A percentile compares a stretch with the other conserved stretches of the same genome.
Evolutionary conservation across 2,888 invertebrate species (phyloP).

Genomic region (Pinctada fucata): DNA sequence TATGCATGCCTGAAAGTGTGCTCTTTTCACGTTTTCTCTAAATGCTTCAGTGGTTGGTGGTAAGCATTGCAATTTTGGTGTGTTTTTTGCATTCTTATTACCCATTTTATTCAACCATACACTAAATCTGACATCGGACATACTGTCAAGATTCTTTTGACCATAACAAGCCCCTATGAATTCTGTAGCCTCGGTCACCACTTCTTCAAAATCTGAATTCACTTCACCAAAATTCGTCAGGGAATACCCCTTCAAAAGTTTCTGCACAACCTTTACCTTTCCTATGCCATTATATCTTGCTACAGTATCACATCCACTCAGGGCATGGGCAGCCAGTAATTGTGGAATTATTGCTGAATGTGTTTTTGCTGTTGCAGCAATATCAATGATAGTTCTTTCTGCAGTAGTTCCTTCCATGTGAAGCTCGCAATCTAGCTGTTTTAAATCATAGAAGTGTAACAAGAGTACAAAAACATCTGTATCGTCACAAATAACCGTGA

Average conservation of each 20-base stretch:
- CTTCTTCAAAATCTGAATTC: background rate
- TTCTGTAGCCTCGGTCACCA: conserved; percentile 5
- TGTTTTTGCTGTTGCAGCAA: conserved; percentile 14
- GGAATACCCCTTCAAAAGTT: background rate
- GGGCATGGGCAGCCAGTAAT: conserved; percentile 30
- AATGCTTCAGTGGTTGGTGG: too few species aligned
- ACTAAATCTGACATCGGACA: conserved; percentile 19
- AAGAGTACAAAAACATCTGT: conserved; percentile 34
- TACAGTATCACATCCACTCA: conserved; percentile 38
- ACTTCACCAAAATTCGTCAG: conserved; percentile 7
- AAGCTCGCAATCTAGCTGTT: conserved; percentile 7
- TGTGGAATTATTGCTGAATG: conserved; percentile 16
- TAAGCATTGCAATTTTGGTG: too few species aligned
- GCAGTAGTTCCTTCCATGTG: conserved; percentile 17
- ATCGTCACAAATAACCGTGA: conserved; percentile 34
- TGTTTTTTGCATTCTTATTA: too few species aligned
- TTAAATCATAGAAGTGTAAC: too few species aligned
- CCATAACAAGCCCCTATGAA: conserved; percentile 18
- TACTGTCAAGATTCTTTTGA: background rate
- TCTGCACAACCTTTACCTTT: conserved; percentile 19
- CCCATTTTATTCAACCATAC: conserved; percentile 12
- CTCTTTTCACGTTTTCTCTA: too few species aligned
- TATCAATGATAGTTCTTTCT: conserved; percentile 12
- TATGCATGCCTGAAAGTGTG: too few species aligned
- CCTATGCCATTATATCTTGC: conserved; percentile 24